Evolutionary conservation across 2,888 invertebrate genomes (phyloP).

Genomic region (Napeogenes sylphis): DNA sequence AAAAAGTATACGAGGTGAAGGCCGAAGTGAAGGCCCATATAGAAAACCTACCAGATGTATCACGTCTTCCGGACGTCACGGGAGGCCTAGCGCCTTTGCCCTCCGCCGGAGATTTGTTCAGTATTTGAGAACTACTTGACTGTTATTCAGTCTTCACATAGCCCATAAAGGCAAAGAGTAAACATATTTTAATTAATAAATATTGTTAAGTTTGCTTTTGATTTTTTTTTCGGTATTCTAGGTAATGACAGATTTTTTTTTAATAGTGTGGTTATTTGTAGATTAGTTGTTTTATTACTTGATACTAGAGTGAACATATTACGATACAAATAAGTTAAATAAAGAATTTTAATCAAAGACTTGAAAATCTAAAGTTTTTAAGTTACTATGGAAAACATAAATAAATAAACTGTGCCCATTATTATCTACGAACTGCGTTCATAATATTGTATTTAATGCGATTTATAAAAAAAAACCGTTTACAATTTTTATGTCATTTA

Average conservation of each 20-base stretch:
- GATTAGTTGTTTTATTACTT: no score
- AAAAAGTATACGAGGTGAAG: slow-evolving; percentile 90
- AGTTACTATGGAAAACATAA: not conserved
- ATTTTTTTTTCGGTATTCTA: not conserved
- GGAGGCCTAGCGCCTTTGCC: slow-evolving; percentile 95
- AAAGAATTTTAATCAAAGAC: no score
- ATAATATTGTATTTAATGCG: no score
- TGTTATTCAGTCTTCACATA: not conserved
- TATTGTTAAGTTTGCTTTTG: slow-evolving; percentile 6
- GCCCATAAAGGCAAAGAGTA: not conserved
- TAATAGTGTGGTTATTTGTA: not conserved
- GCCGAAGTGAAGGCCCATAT: slow-evolving; percentile 95
- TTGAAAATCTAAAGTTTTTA: no score
- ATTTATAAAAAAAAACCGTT: no score
- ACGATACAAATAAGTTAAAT: no score
- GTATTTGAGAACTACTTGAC: slow-evolving; percentile 59
- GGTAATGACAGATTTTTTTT: not conserved
- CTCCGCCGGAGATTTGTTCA: slow-evolving; percentile 96
- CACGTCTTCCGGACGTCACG: slow-evolving; percentile 93
- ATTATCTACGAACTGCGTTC: no score
- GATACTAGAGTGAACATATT: no score
- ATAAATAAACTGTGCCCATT: no score
- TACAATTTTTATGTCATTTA: no score
- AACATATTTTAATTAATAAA: slow-evolving; percentile 6
- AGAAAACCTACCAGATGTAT: slow-evolving; percentile 94